Base-by-base conservation (phyloP, 2,797 vertebrate species). In the Tapirus indicus region DNA sequence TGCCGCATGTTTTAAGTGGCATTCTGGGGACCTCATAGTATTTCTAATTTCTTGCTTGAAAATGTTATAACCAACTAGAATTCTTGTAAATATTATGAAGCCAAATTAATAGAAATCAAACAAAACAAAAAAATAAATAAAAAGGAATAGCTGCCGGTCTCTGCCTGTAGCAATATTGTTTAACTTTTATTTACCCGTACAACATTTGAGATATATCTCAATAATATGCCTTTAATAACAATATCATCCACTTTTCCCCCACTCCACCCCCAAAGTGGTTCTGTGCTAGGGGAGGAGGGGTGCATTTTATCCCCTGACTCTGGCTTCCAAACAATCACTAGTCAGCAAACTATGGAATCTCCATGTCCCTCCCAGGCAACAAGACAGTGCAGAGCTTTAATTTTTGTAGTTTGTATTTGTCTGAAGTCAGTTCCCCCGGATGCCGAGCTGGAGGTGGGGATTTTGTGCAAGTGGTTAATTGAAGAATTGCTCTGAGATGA, bases 61-160 rank as follows among this genome's bases (percentile, higher is more conserved):
- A 77, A 66, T 29, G 17, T 78, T 64, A 77, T 58, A 77, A 85
- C 27, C 71, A 93, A 69, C 7, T 88, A 80, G 44, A 95, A 88
- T 79, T 83, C 35, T 69, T 89, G 35, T 21, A 85, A 92, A 29
- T 83, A 83, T 60, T 85, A 66, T 72, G 54, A 86, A 72, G 18
- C 14, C 60, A 82, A 80, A 90, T 52, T 90, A 90, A 54, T 56
- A 93, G 27, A 94, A 85, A 35, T 49, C 86, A 54, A 83, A 72
- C 68, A 74, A 92, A 91, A 68, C n/a, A 89, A 58, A 58, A 62
- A 82, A 60, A 78, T 41, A 35, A 85, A 82, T 92, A 21, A 49
- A 60, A 85, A 56, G 49, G 7, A 58, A 12, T 47, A 69, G 5
- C n/a, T 58, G 16, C 47, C 25, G 27, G 2, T 94, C 44, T 95